Base-by-base conservation (phyloP, 2,888 invertebrate genomes). In the Acrocyrtus sp. region DNA sequence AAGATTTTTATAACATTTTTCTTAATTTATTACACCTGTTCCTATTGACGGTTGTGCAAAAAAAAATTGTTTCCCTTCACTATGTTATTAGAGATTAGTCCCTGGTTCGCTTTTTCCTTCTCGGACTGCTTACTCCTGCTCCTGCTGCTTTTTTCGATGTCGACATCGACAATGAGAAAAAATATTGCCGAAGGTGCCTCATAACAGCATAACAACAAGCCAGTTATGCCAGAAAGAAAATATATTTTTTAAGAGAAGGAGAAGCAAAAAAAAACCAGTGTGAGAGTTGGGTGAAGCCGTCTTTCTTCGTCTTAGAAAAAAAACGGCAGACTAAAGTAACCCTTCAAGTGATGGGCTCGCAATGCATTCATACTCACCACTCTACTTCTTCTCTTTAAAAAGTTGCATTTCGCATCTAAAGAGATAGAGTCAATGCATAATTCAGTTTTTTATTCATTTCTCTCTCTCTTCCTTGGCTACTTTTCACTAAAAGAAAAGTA, bases 11-110 rank as follows among this genome's bases (percentile, higher is more conserved):
- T 56, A n/a, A 54, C 45, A 65, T 65, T 67, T 53, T 60, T n/a
- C 48, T 47, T 56, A 69, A 69, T 69, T 69, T 69, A 69, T 69
- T 69, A 54, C 69, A 69, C 69, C 69, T 69, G 69, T 39, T 61
- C 43, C 17, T 60, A 43, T 34, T 57, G n/a, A 60, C 45, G 54
- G 22, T 60, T 67, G 48, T 57, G 56, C 50, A 56, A 56, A 66
- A 66, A 56, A 47, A 34, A 24, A 34, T 17, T 54, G 22, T 54
- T 41, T 27, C 21, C 47, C 34, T 22, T 45, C 26, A 57, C 48
- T 34, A 57, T 62, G 56, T 70, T 70, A 70, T 70, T 62, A 70
- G 26, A 56, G 62, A 70, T 70, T 62, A 70, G 62, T 70, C 62
- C 56, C 47, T 53, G 53, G 41, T 48, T 54, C 34, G 45, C 53